Evolutionary conservation across 2,888 invertebrate genomes (phyloP).

Genomic region (Anticlea derivata): DNA sequence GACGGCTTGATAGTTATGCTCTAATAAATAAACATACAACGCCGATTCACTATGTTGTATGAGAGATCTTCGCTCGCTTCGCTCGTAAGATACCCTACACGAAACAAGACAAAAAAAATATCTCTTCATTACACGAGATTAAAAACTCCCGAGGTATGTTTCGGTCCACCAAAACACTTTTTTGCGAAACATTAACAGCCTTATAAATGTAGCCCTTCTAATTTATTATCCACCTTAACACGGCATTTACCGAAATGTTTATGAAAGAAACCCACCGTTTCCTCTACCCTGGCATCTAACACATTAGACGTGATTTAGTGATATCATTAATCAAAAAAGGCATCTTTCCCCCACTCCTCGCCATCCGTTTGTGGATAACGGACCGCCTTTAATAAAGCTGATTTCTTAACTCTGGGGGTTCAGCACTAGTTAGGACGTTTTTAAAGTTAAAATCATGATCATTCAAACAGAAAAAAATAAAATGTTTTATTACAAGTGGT

Average conservation of each 20-base stretch:
- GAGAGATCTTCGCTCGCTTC: too few species aligned
- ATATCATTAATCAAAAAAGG: constrained; percentile 61
- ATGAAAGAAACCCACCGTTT: constrained; percentile 45
- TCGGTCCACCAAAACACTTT: too few species aligned
- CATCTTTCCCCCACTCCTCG: constrained; percentile 33
- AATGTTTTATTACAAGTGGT: too few species aligned
- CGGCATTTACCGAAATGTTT: constrained; percentile 43
- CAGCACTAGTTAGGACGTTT: not conserved
- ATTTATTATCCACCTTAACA: constrained; percentile 40
- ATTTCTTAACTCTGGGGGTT: constrained; percentile 33
- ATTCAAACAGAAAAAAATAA: too few species aligned
- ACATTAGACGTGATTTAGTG: constrained; percentile 64
- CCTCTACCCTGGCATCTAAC: constrained; percentile 44
- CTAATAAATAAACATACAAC: too few species aligned
- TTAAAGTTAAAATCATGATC: too few species aligned
- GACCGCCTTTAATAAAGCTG: constrained; percentile 40
- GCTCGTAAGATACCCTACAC: too few species aligned
- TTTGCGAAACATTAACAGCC: constrained; percentile 36
- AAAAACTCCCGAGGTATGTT: too few species aligned
- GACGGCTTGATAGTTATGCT: too few species aligned
- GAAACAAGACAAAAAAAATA: too few species aligned
- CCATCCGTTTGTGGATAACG: constrained; percentile 36
- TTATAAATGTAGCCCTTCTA: constrained; percentile 31
- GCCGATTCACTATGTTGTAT: too few species aligned
- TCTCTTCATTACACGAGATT: too few species aligned